Conservation (phyloP, 2,113 vertebrate species). For the Thamnaconus septentrionalis region DNA sequence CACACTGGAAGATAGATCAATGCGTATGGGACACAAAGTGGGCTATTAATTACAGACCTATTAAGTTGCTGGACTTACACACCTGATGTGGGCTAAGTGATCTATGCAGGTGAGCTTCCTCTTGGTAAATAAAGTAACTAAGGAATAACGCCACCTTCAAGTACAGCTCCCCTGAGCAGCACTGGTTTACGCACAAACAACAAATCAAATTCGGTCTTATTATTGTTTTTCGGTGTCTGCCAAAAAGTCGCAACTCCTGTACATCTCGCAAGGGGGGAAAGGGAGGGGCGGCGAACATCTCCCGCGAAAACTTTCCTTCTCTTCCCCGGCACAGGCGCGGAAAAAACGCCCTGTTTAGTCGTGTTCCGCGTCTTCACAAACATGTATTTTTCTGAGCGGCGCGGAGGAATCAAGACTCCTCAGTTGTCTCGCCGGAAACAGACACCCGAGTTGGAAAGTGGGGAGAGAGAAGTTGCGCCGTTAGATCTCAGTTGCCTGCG, state of each 20-base stretch:
- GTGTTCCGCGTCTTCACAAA: conserved; percentile 76
- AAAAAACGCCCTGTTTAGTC: conserved; percentile 75
- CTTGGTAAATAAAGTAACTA: not conserved
- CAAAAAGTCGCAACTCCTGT: conserved; percentile 58
- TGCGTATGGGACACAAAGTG: too few species aligned
- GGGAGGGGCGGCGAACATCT: too few species aligned
- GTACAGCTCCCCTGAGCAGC: conserved; percentile 18
- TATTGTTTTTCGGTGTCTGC: conserved; percentile 17
- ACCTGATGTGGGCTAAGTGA: not conserved
- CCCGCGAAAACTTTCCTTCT: conserved; percentile 62
- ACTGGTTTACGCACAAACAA: conserved; percentile 27
- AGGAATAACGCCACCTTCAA: not conserved
- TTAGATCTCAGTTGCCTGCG: conserved; percentile 70
- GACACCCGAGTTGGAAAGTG: conserved; percentile 73
- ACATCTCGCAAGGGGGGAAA: conserved; percentile 66
- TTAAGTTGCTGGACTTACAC: not conserved
- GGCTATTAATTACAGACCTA: not conserved
- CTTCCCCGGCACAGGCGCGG: conserved; percentile 41
- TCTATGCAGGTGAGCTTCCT: conserved; percentile 2
- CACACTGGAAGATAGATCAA: too few species aligned
- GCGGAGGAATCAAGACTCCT: conserved; percentile 72
- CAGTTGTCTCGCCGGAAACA: conserved; percentile 69
- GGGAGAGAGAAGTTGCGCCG: conserved; percentile 69
- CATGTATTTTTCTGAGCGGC: conserved; percentile 65
- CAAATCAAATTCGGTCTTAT: conserved; percentile 24